Base-by-base conservation (phyloP, 2,797 vertebrate genomes). In the Geotria australis region DNA sequence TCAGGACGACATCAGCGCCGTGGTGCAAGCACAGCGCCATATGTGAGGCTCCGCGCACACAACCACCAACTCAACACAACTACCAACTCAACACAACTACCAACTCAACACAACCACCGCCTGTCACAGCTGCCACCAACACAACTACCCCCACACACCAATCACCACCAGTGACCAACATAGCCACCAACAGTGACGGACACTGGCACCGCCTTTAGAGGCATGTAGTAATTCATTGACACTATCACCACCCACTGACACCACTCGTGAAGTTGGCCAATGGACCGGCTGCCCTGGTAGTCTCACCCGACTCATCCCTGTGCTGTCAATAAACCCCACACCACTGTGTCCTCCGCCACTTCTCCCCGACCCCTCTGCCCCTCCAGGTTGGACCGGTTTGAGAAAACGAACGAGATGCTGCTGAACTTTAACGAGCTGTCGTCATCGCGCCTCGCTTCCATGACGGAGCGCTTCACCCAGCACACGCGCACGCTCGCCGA, bases 321-420 rank as follows among this genome's bases (percentile, higher is more conserved):
- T 46, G 24, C 48, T 56, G 47, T 53, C 55, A 61, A 46, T 47
- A 48, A 53, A 56, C 62, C 57, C 57, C 63, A 61, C 57, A 64
- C 7, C 6, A 2, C 10, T 10, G 63, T 61, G 62, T 64, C 63
- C 65, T 56, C 57, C 57, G 57, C 51, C 47, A 38, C 10, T 47
- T 24, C 56, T 49, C 58, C 10, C 57, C 46, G 45, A 66, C 68
- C 62, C 62, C 60, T 61, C 38, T 58, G 57, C 58, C 56, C 15
- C 15, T 15, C 49, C 64, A 98, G 89, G 89, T 65, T 98, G 46
- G 88, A 94, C 65, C 83, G 91, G 2, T 98, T 98, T 47, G 91
- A 98, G 69, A 98, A 98, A 69, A 98, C 91, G 49, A 98, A 98
- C 0, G 88, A 98, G 70, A 98, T 96, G 91, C 73, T 98, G 46